Percentiles rank a stretch among this genome's conserved stretches.
These are phyloP conservation scores for Liasis olivaceus DNA, from an alignment of 2,797 vertebrate genomes.

Conservation along the genomic window DNA sequence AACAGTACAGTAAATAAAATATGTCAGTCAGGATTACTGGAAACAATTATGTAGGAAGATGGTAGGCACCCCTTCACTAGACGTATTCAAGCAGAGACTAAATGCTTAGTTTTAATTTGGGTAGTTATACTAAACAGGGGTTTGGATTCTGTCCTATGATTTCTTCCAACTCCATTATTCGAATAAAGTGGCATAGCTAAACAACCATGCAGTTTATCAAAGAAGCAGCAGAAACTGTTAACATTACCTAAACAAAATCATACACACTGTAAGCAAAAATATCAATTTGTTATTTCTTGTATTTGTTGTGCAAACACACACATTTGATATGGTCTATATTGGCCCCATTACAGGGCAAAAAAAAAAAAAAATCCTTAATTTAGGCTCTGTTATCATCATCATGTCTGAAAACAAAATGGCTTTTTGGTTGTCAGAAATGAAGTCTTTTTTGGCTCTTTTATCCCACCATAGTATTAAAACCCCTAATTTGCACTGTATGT, in stretches of 20 bases:
- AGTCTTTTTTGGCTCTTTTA: neutral
- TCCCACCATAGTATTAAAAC: neutral
- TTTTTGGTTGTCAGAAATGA: neutral
- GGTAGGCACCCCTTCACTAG: neutral
- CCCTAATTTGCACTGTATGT: neutral
- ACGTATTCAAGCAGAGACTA: neutral
- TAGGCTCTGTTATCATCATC: neutral
- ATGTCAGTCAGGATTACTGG: neutral
- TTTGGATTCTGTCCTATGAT: neutral
- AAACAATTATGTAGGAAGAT: neutral
- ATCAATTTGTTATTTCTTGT: neutral
- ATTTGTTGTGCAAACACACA: neutral
- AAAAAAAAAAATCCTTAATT: neutral
- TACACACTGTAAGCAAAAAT: neutral
- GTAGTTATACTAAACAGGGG: neutral
- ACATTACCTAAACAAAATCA: neutral
- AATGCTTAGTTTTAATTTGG: neutral
- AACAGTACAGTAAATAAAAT: neutral
- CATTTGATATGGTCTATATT: neutral
- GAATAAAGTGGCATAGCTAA: neutral
- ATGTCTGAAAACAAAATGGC: conserved; percentile 1
- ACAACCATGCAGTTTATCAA: neutral
- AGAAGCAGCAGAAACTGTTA: neutral
- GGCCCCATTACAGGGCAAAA: neutral
- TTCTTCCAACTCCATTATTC: neutral